Base-by-base conservation (phyloP, 1,140 invertebrate species). In the Psilanteris sp. region DNA sequence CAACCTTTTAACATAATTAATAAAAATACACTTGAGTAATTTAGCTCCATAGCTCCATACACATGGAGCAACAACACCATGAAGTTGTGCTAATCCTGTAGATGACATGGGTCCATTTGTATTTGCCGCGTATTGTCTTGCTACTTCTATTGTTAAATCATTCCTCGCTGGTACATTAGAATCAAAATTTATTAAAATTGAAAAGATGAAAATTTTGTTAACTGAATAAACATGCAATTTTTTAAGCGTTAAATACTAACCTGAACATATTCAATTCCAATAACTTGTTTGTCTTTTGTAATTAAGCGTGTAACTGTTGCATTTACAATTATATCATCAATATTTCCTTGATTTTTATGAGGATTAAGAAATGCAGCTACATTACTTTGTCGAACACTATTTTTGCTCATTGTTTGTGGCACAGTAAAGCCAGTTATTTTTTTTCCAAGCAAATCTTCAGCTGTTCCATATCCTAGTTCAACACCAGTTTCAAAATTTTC, bases 91-190 rank as follows among this genome's bases (percentile, higher is more conserved):
- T 67, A 92, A 50, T 85, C 93, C 94, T 4, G 93, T 93, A 3
- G 92, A 92, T 5, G 93, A 93, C 92, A 95, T 92, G 0, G 95
- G 89, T 4, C 94, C 94, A 82, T 93, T 73, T 91, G 91, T 88
- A 92, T 93, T 14, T 16, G 7, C 3, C 0, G 87, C 3, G 36
- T 89, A 89, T 1, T 66, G 3, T 3, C 50, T 14, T 0, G 67
- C 62, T 3, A 39, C 74, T 0, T 15, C 3, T 2, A 9, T 0
- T 9, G 15, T 52, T 26, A 50, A 73, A 67, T 14, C 79, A 10
- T 20, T 77, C 9, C 0, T 24, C 0, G 4, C 48, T 3, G 0
- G 16, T 1, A 79, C 36, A 11, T 71, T 24, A 3, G 84, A 0
- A 1, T 29, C 37, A 24, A 84, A 88, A 10, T n/a, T n/a, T n/a